Evolutionary conservation across 2,888 invertebrate species (phyloP).

Genomic region (Tenthredo notha): DNA sequence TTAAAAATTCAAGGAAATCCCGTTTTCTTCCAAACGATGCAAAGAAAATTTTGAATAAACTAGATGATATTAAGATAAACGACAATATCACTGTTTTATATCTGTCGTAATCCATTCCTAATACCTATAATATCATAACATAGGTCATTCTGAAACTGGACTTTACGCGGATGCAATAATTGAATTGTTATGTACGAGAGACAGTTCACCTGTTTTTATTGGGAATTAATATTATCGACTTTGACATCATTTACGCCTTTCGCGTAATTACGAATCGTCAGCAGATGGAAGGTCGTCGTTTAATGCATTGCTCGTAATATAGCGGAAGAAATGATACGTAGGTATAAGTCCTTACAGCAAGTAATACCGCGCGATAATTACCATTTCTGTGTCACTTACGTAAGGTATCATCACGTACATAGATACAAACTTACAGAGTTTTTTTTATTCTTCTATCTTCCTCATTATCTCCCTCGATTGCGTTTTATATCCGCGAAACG

Average conservation of each 20-base stretch:
- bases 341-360: slow-evolving; percentile 43
- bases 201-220: background rate
- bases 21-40: background rate
- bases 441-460: background rate
- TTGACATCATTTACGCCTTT: slow-evolving; percentile 32
- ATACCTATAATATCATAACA: background rate
- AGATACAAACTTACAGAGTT: background rate
- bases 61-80: background rate
- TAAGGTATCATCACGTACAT: slow-evolving; percentile 51
- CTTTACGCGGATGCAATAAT: background rate
- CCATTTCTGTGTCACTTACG: slow-evolving; percentile 64
- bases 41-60: background rate
- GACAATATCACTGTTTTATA: background rate
- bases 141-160: background rate
- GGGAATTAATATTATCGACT: background rate
- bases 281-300: background rate
- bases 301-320: slow-evolving; percentile 29
- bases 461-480: background rate
- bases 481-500: background rate
- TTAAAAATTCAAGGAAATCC: background rate
- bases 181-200: background rate
- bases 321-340: slow-evolving; percentile 47
- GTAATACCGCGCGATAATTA: slow-evolving; percentile 59
- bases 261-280: background rate
- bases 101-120: background rate